A percentile compares a stretch with the other conserved stretches of the same genome.
These are phyloP conservation scores for Dromiciops gliroides DNA, from an alignment of 2,113 vertebrate species.

Conservation along the genomic window DNA sequence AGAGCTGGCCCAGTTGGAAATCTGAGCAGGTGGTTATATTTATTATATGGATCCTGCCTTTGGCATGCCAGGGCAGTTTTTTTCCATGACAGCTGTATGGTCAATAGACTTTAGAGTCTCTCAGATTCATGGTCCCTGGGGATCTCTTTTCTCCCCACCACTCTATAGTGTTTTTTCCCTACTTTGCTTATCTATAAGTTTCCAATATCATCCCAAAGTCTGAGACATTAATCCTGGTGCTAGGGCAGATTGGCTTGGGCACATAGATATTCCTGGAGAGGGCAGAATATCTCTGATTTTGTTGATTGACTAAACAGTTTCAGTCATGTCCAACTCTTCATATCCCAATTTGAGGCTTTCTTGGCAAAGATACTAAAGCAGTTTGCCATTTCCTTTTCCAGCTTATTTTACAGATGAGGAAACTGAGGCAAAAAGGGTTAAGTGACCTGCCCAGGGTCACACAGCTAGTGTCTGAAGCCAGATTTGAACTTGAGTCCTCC, in stretches of 20 bases:
- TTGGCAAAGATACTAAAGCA: too few species aligned
- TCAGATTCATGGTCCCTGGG: neutral
- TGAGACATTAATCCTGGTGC: neutral
- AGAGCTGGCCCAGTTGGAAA: neutral
- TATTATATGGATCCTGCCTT: neutral
- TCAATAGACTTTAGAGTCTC: neutral
- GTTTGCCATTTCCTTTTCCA: too few species aligned
- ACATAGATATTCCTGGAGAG: neutral
- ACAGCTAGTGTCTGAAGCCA: too few species aligned
- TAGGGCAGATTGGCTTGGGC: neutral
- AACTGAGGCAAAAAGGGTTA: too few species aligned
- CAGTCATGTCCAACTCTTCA: neutral
- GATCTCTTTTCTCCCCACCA: neutral
- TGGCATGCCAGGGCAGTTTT: neutral
- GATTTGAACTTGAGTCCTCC: too few species aligned
- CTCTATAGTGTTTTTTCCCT: neutral
- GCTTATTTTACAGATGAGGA: too few species aligned
- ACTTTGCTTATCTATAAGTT: neutral
- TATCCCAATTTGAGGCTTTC: neutral
- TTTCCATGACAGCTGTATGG: neutral
- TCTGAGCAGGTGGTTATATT: neutral
- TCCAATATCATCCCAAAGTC: neutral
- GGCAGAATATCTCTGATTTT: neutral
- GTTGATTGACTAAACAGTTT: neutral
- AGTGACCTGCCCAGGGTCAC: too few species aligned